Evolutionary conservation across 2,888 invertebrate genomes (phyloP).

Genomic region (Sclerodermus sp.): DNA sequence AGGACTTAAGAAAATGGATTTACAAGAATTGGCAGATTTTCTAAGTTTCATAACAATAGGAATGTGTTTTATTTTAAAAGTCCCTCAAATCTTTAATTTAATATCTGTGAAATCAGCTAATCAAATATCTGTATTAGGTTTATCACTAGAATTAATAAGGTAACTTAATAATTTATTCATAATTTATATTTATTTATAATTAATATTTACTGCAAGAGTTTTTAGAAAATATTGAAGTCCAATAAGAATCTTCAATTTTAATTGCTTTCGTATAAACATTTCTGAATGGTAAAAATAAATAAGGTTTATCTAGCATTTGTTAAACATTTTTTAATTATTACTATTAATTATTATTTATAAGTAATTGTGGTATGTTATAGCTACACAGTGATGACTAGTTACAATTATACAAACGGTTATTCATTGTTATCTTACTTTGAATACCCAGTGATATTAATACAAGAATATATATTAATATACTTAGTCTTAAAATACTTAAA

Average conservation of each 20-base stretch:
- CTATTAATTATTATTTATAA: conserved; percentile 7
- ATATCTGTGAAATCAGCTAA: conserved; percentile 67
- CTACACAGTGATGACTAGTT: conserved; percentile 78
- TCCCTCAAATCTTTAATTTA: conserved; percentile 79
- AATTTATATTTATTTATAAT: neutral
- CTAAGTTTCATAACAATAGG: conserved; percentile 76
- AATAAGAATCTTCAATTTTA: neutral
- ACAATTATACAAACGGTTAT: conserved; percentile 77
- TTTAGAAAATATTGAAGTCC: neutral
- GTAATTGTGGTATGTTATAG: conserved; percentile 60
- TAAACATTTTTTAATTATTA: neutral
- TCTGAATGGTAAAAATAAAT: neutral
- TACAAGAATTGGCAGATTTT: conserved; percentile 59
- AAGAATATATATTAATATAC: conserved; percentile 74
- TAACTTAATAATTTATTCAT: conserved; percentile 44
- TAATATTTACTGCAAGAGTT: neutral
- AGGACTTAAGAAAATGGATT: no score
- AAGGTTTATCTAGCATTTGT: neutral
- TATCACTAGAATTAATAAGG: conserved; percentile 73
- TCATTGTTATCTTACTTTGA: conserved; percentile 78
- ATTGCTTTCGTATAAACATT: neutral
- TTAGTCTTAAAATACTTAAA: conserved; percentile 71
- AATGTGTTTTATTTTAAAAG: conserved; percentile 76
- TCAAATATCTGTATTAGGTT: conserved; percentile 69
- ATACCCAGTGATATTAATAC: conserved; percentile 77